Evolutionary conservation across 2,797 vertebrate genomes (phyloP), one percentile per base, ranked within the genome.

Genomic region (Peromyscus aztecus): DNA sequence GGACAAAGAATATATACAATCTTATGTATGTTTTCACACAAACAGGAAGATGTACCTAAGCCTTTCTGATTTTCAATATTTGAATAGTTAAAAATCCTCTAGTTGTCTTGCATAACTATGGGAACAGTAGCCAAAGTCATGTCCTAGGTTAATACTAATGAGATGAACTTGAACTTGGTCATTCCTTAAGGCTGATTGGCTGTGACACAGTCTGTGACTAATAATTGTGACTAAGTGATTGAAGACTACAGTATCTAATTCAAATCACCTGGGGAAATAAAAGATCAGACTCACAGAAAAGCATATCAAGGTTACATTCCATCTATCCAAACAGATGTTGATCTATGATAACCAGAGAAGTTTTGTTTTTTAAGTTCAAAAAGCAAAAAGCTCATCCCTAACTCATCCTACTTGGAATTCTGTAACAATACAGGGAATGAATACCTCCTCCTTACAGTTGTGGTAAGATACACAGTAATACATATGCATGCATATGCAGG

Each of bases 101-200:
- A 71, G 9, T 94, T 88, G 77, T 19, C 16, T 88, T 80, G 82
- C 11, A 43, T 31, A 95, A 78, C 21, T 37, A 13, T 63, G 43
- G 73, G 27, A 95, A 87, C 17, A 52, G 6, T 89, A 87, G 73
- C n/a, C 92, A 90, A 96, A 95, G 57, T 52, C 16, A 21, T 23
- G 2, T 82, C 49, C 13, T 1, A 0, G 29, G 3, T 46, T 89
- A n/a, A 21, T 78, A 27, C 49, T 94, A 86, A 96, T 34, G 59
- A 97, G n/a, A 21, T 95, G 84, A 93, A 77, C 37, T 89, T 95
- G 77, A 92, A 94, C 34, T 78, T 95, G 95, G 57, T 73, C 81
- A 37, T 83, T 16, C 83, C 82, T 91, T 78, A 40, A 94, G 43
- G 52, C 37, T 80, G 24, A 76, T 49, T 75, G 61, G 10, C 59